These are phyloP conservation scores for Lithobates pipiens DNA, from an alignment of 2,797 vertebrate species.

Conservation along the genomic window DNA sequence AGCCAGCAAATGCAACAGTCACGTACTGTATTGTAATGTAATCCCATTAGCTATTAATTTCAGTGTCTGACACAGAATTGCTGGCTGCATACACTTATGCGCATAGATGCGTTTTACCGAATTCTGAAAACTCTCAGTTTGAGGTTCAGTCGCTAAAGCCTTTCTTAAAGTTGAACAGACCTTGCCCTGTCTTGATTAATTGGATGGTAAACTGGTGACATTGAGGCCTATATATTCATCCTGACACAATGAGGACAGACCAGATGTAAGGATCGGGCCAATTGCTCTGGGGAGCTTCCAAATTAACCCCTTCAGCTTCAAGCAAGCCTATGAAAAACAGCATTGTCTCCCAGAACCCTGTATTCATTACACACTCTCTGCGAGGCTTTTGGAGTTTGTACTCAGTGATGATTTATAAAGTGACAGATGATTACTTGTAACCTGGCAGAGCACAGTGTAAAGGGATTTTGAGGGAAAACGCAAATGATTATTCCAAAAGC, in stretches of 20 bases:
- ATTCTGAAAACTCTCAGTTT: conserved; percentile 2
- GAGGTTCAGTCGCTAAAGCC: conserved; percentile 21
- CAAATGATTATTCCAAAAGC: conserved; percentile 53
- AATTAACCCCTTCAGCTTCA: conserved; percentile 38
- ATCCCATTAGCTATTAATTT: not conserved
- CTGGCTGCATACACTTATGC: not conserved
- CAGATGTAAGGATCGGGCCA: conserved; percentile 48
- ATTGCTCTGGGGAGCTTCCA: conserved; percentile 21
- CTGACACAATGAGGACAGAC: conserved; percentile 56
- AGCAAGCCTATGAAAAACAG: not conserved
- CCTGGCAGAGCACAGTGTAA: conserved; percentile 53
- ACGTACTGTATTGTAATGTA: not conserved
- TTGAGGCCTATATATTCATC: conserved; percentile 53
- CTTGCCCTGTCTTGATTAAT: conserved; percentile 43
- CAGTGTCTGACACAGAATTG: not conserved
- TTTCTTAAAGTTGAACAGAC: conserved; percentile 41
- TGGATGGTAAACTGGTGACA: conserved; percentile 41
- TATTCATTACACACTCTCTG: conserved; percentile 27
- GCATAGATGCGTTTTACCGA: conserved; percentile 30
- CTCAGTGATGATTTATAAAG: conserved; percentile 53
- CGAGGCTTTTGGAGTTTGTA: conserved; percentile 14
- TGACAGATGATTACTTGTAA: conserved; percentile 49
- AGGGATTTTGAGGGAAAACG: conserved; percentile 57
- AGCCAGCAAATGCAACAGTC: not conserved
- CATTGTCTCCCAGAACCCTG: conserved; percentile 26